Percentiles rank a stretch among this genome's conserved stretches.
phyloP scores from a whole-genome alignment of 2,888 invertebrate species.

The Leptopilina drosophilae region DNA sequence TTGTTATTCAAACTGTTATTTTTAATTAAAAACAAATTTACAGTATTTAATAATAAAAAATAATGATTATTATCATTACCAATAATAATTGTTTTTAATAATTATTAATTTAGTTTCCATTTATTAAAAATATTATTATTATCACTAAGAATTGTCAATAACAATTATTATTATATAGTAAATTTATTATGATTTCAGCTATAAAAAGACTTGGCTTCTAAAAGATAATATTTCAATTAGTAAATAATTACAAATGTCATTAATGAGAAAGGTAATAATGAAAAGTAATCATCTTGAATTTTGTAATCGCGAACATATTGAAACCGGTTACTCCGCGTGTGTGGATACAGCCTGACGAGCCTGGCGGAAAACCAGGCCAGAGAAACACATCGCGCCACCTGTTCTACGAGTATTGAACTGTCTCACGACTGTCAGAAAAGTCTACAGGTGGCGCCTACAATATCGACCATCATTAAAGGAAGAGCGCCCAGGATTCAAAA shows the following conservation, averaged over 20 bases:
- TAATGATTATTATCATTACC: too few species aligned
- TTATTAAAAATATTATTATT: too few species aligned
- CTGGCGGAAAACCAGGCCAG: neutral
- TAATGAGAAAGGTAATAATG: neutral
- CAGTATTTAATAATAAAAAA: too few species aligned
- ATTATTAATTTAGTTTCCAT: too few species aligned
- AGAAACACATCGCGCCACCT: slow-evolving; percentile 36
- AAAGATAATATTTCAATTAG: neutral
- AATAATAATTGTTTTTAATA: too few species aligned
- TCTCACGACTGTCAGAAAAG: slow-evolving; percentile 5
- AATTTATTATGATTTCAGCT: too few species aligned
- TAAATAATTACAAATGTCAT: neutral
- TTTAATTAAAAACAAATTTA: too few species aligned
- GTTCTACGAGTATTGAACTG: slow-evolving; percentile 20
- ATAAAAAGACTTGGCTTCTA: too few species aligned
- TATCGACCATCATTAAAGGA: slow-evolving; percentile 4
- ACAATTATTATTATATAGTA: too few species aligned
- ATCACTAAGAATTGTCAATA: too few species aligned
- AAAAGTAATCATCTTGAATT: neutral
- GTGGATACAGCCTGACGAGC: neutral
- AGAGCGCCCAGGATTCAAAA: neutral
- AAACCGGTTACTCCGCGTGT: neutral
- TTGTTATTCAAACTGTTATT: too few species aligned
- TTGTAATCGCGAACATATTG: slow-evolving; percentile 7
- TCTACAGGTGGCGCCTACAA: slow-evolving; percentile 34